phyloP scores from a whole-genome alignment of 1,140 invertebrate genomes.

The Cherax quadricarinatus region DNA sequence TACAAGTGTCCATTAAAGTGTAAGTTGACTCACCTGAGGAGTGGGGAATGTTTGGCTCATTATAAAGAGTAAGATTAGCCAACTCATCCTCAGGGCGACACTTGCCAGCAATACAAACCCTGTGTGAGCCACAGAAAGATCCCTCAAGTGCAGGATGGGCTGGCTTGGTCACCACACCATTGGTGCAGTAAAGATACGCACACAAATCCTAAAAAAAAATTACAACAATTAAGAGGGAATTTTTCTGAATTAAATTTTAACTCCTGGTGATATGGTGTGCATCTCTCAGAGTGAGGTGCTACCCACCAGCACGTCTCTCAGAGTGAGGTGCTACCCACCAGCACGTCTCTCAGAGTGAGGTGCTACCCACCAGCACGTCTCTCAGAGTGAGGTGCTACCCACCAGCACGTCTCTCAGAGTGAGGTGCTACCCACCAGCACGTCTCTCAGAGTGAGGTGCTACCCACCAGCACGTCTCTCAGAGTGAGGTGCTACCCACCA shows the following conservation, averaged over 20 bases:
- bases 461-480: no score
- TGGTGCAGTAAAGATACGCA: constrained; percentile 80
- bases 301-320: no score
- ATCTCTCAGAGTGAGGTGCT: no score
- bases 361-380: no score
- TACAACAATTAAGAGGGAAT: background rate
- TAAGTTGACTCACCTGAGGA: background rate
- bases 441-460: no score
- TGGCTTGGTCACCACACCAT: constrained; percentile 80
- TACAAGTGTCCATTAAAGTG: background rate
- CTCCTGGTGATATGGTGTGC: no score
- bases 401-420: no score
- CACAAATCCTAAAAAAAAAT: constrained; percentile 75
- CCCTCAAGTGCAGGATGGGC: constrained; percentile 82
- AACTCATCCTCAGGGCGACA: constrained; percentile 50
- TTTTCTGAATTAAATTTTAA: constrained; percentile 74
- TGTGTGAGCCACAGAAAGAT: constrained; percentile 78
- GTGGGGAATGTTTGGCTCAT: background rate
- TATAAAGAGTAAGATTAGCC: background rate
- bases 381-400: no score
- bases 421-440: no score
- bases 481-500: no score
- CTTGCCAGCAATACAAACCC: constrained; percentile 52
- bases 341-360: no score
- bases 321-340: no score